phyloP scores from a whole-genome alignment of 92 coral and sea anemone species.

The Porites evermanni region DNA sequence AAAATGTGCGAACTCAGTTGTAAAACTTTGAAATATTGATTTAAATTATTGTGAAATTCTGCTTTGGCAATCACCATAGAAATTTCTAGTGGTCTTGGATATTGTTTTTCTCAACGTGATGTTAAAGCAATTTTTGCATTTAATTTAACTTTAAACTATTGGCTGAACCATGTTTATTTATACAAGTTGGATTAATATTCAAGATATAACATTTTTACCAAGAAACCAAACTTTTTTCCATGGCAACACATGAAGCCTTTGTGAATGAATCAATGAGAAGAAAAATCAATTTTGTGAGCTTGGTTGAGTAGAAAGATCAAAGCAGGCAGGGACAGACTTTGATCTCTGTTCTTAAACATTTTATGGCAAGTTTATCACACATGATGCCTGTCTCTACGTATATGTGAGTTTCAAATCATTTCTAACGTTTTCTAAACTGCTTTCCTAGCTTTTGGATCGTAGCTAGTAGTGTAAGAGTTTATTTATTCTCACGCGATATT shows the following conservation, averaged over 20 bases:
- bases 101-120: constrained; percentile 71
- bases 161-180: constrained; percentile 60
- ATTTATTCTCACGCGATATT: constrained; percentile 29
- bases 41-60: background rate
- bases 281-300: constrained; percentile 21
- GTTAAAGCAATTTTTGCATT: constrained; percentile 83
- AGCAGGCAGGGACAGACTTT: background rate
- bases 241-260: constrained; percentile 81
- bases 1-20: constrained; percentile 2
- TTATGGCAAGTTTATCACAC: constrained; percentile 45
- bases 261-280: constrained; percentile 75
- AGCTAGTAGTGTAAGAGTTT: constrained; percentile 12
- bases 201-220: constrained; percentile 78
- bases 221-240: constrained; percentile 79
- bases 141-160: constrained; percentile 51
- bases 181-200: constrained; percentile 69
- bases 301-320: background rate
- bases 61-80: constrained; percentile 79
- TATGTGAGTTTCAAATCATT: constrained; percentile 51
- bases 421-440: background rate
- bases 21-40: background rate
- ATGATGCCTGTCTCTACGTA: constrained; percentile 78
- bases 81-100: constrained; percentile 86
- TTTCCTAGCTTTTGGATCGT: background rate
- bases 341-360: background rate